Base-by-base conservation (phyloP, 2,797 vertebrate species). In the Sylvia borin region DNA sequence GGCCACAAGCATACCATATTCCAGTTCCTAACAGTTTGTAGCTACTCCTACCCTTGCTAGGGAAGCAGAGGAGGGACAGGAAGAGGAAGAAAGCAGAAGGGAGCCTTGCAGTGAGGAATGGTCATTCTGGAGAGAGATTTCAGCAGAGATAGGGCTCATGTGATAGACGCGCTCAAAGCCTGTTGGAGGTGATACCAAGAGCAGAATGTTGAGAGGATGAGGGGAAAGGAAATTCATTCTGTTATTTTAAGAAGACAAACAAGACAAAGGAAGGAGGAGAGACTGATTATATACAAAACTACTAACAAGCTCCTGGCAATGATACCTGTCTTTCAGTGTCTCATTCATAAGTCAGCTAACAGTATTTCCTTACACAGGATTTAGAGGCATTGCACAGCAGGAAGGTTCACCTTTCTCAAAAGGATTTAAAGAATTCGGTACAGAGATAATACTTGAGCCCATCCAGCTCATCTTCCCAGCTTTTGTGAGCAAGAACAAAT, bases 91-190 rank as follows among this genome's bases (percentile, higher is more conserved):
- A 96, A 97, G 96, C 95, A 97, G 93, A 96, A 92, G 95, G 89
- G 76, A 96, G 95, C 92, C 92, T 94, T 93, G 96, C 88, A 97
- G 93, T 95, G 97, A 98, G 97, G 98, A 97, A 98, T 98, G 97
- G 98, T 98, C 98, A 97, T 98, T 98, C 98, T 98, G 98, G 93
- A 99, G 98, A 98, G 98, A 98, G 97, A 98, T 97, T 96, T 98
- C 98, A 83, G 98, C 98, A 97, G 98, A 99, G 88, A 97, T 54
- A 96, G 97, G 97, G 89, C 98, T 99, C 98, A 98, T 98, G 97
- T 98, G 98, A 98, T 97, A 98, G 96, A 98, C 83, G 97, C 98
- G 98, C 97, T 99, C 98, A 98, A 98, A 99, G 98, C 98, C 98
- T 98, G 98, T 98, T 96, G 98, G 98, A 96, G 98, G 98, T 95